Evolutionary conservation across 2,888 invertebrate species (phyloP), one percentile per base, ranked within the genome.

Genomic region (Monochamus alternatus): DNA sequence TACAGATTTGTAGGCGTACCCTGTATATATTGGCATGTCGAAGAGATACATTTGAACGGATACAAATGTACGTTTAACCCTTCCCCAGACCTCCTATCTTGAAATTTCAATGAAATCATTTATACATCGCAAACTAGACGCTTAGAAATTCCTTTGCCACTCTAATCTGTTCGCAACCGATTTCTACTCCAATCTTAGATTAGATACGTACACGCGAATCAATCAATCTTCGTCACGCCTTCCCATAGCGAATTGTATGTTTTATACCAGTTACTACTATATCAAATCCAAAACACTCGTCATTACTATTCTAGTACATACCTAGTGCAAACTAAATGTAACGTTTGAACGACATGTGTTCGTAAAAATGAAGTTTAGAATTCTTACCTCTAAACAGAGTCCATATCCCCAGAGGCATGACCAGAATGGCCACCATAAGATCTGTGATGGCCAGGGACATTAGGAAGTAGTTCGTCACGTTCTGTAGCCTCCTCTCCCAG

Each of bases 401-500:
- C 79, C 96, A 89, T 84, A 96, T 96, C 68, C 97, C 97, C 79
- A 98, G 90, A 1, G 98, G 98, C 98, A 98, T 98, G 80, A 98
- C 98, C 82, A 98, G 90, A 32, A 97, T 92, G 60, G 97, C 97
- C 2, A 98, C 98, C 91, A 98, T 94, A 66, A 98, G 92, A 89
- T 98, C 98, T 12, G 98, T 98, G 81, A 98, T 95, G 71, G 98
- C 98, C 87, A 98, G 89, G 5, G 98, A 98, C 94, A 98, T 95
- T 85, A 98, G 91, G 87, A 98, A 98, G 89, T 98, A 98, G 90
- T 98, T 98, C 85, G 98, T 98, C 76, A 98, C 97, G 91, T 97
- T 98, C 89, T 98, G 98, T 77, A 98, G 90, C 14, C 97, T 92
- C 74, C 96, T 92, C 88, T 98, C 98, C 93, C 96, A 93, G 80